Evolutionary conservation across 2,888 invertebrate genomes (phyloP).

Genomic region (Phalangium opilio): DNA sequence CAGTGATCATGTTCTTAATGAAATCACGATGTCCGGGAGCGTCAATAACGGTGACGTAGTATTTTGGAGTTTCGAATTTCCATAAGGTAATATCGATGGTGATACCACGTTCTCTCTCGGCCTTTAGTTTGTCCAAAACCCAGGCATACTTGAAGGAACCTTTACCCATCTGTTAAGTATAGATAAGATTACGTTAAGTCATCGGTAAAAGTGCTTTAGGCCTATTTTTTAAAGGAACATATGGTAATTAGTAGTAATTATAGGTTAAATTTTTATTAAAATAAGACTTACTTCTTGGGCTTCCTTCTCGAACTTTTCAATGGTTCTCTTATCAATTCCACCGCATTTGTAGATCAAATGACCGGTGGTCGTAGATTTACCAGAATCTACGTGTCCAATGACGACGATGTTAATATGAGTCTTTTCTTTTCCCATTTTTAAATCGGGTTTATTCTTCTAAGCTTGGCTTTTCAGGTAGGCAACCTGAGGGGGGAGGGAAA

Average conservation of each 20-base stretch:
- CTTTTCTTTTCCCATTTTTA: conserved; percentile 88
- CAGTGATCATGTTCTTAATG: conserved; percentile 99
- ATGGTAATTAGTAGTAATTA: not conserved
- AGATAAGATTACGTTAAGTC: conserved; percentile 1
- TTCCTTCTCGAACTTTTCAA: conserved; percentile 99
- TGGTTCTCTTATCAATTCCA: conserved; percentile 99
- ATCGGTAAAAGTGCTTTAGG: too few species aligned
- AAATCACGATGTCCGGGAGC: conserved; percentile 99
- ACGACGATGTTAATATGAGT: conserved; percentile 97
- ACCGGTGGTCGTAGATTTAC: conserved; percentile 92
- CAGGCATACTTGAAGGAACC: conserved; percentile 99
- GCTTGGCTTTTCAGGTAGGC: too few species aligned
- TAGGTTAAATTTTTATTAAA: too few species aligned
- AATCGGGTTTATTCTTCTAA: not conserved
- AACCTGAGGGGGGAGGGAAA: too few species aligned
- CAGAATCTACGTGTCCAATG: conserved; percentile 97
- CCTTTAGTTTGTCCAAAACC: conserved; percentile 99
- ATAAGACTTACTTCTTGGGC: conserved; percentile 58
- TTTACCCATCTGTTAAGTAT: conserved; percentile 71
- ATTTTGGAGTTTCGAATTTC: conserved; percentile 93
- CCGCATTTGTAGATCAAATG: conserved; percentile 99
- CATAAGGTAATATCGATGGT: conserved; percentile 97
- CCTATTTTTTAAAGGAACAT: too few species aligned
- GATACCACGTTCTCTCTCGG: conserved; percentile 99
- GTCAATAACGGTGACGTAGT: conserved; percentile 98